These are phyloP conservation scores for Cephalopholis sonnerati DNA, from an alignment of 2,113 vertebrate species.

Conservation along the genomic window DNA sequence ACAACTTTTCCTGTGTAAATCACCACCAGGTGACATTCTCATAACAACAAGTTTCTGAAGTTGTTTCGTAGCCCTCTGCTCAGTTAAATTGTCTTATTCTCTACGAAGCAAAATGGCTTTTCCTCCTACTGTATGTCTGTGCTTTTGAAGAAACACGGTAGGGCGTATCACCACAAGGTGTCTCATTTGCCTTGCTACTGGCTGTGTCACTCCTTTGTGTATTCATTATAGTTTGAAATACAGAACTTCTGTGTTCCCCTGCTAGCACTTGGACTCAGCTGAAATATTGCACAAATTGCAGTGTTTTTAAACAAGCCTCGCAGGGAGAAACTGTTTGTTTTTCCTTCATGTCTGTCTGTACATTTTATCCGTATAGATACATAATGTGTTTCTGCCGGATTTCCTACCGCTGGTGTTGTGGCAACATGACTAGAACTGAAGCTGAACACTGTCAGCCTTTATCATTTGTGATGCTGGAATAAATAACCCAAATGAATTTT, in stretches of 20 bases:
- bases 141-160: constrained; percentile 28
- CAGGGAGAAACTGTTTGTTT: not conserved
- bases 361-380: not conserved
- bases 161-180: constrained; percentile 52
- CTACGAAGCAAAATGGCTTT: not conserved
- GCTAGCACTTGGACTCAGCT: constrained; percentile 13
- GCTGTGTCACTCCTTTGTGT: constrained; percentile 58
- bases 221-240: constrained; percentile 64
- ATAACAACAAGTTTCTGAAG: not conserved
- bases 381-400: not conserved
- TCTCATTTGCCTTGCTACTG: constrained; percentile 59
- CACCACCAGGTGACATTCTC: not conserved
- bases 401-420: not conserved
- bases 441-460: not conserved
- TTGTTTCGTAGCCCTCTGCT: not conserved
- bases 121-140: not conserved
- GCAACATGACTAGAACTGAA: not conserved
- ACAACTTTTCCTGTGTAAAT: not conserved
- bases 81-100: not conserved
- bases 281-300: constrained; percentile 22
- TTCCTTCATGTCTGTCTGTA: not conserved
- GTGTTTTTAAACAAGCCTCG: constrained; percentile 35
- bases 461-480: not conserved
- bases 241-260: constrained; percentile 26
- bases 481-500: not conserved